These are phyloP conservation scores for Pao palembangensis DNA, from an alignment of 2,113 vertebrate species.

Conservation along the genomic window DNA sequence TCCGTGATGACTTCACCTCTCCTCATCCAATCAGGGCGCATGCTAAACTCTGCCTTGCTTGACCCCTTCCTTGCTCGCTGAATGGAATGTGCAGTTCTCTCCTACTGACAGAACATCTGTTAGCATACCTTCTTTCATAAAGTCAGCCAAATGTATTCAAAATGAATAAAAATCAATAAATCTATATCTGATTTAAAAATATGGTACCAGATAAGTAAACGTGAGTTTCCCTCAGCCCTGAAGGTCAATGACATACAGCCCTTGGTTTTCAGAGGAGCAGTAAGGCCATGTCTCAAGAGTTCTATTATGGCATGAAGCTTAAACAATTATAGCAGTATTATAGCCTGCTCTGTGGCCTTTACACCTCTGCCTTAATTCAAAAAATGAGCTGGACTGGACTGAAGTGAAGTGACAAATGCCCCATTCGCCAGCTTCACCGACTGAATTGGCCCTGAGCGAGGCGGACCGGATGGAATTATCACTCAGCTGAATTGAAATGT, in stretches of 20 bases:
- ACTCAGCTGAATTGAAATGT: conserved; percentile 43
- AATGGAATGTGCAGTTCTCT: too few relatives aligned
- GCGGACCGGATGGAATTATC: conserved; percentile 37
- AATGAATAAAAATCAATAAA: not conserved
- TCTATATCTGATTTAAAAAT: not conserved
- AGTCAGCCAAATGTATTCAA: conserved; percentile 2
- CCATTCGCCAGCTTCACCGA: conserved; percentile 26
- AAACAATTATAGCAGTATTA: conserved; percentile 35
- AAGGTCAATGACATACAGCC: conserved; percentile 27
- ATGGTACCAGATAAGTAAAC: not conserved
- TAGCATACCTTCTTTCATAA: not conserved
- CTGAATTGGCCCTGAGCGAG: conserved; percentile 43
- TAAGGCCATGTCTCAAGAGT: conserved; percentile 21
- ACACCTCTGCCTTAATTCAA: conserved; percentile 19
- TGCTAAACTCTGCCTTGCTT: conserved; percentile 21
- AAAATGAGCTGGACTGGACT: conserved; percentile 24
- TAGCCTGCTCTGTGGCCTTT: conserved; percentile 22
- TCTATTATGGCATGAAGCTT: conserved; percentile 14
- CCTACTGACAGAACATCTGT: too few relatives aligned
- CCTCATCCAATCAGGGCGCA: conserved; percentile 14
- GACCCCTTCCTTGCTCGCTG: conserved; percentile 35
- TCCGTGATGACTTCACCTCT: conserved; percentile 34
- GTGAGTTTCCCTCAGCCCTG: conserved; percentile 3
- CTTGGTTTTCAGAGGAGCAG: conserved; percentile 12
- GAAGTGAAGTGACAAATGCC: conserved; percentile 44